Conservation (phyloP, 2,797 vertebrate species). For the Lepus oiostolus region DNA sequence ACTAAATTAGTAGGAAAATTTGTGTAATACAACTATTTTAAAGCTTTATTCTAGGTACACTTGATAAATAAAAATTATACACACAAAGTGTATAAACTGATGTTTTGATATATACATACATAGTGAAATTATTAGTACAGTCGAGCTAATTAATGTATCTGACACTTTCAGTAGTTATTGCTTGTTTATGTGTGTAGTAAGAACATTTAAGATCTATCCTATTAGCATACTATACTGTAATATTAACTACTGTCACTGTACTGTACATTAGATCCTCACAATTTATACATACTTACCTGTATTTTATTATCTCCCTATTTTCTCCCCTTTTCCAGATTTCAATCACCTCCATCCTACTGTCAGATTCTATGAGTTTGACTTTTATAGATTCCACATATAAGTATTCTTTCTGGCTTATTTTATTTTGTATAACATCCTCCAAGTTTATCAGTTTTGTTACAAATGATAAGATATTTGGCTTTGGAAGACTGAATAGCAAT, state of each 20-base stretch:
- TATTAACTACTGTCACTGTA: neutral
- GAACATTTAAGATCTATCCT: neutral
- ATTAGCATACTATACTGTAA: neutral
- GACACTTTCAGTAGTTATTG: neutral
- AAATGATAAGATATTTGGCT: neutral
- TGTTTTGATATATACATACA: neutral
- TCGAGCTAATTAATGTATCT: neutral
- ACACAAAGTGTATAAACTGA: neutral
- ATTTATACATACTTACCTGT: neutral
- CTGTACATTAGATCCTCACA: neutral
- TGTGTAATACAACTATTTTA: neutral
- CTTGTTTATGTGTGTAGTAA: neutral
- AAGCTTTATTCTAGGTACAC: neutral
- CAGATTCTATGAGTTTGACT: neutral
- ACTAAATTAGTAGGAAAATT: neutral
- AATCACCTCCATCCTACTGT: neutral
- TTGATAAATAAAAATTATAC: neutral
- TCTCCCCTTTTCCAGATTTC: no score
- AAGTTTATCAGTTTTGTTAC: neutral
- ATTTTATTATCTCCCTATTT: neutral
- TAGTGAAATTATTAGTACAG: neutral
- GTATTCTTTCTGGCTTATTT: neutral
- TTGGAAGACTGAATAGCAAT: neutral
- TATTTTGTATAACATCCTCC: neutral
- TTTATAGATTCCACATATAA: neutral